Percentiles rank a stretch among this genome's conserved stretches.
Evolutionary conservation across 2,113 vertebrate genomes (phyloP).

Genomic region (Neoarius graeffei): DNA sequence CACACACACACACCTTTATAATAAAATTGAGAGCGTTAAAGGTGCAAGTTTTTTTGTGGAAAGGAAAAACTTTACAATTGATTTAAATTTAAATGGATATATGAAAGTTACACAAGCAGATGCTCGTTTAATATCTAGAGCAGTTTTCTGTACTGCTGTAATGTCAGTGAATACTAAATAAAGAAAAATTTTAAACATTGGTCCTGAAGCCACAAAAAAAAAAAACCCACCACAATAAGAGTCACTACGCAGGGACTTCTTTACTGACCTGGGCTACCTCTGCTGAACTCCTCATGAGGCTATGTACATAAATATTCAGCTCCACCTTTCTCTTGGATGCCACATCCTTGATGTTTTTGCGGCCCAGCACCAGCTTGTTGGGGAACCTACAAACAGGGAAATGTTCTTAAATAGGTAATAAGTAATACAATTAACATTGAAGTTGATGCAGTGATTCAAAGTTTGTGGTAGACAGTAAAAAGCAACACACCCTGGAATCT

Average conservation of each 20-base stretch:
- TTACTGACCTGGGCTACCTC: conserved; percentile 87
- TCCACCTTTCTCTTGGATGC: conserved; percentile 95
- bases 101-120: background rate
- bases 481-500: conserved; percentile 85
- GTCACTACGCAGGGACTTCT: background rate
- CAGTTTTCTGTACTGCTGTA: background rate
- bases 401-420: background rate
- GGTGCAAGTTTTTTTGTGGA: background rate
- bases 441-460: background rate
- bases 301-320: conserved; percentile 93
- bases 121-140: background rate
- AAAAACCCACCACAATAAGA: background rate
- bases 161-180: background rate
- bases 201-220: background rate
- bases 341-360: conserved; percentile 97
- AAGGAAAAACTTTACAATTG: background rate
- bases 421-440: background rate
- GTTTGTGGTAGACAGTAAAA: background rate
- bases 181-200: background rate
- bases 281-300: conserved; percentile 86
- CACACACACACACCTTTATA: background rate
- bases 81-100: background rate
- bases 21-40: background rate
- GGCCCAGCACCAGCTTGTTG: conserved; percentile 93
- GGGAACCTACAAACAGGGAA: conserved; percentile 79